Conservation (phyloP, 2,888 invertebrate genomes). For the Yponomeuta sedellus region DNA sequence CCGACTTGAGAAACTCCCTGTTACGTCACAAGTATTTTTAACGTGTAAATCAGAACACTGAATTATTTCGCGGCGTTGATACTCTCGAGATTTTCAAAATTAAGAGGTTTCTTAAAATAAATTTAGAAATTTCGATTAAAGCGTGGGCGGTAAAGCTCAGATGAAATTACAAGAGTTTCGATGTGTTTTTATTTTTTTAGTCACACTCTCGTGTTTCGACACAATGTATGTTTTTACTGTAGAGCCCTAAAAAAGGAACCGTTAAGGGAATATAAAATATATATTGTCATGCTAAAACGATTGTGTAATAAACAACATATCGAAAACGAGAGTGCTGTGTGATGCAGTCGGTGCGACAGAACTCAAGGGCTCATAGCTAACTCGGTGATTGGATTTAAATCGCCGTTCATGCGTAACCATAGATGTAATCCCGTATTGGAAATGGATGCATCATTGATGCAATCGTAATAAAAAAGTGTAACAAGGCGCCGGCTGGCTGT, state of each 20-base stretch:
- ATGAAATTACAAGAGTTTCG: constrained; percentile 9
- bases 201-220: background rate
- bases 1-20: constrained; percentile 42
- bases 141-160: constrained; percentile 1
- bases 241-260: background rate
- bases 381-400: constrained; percentile 14
- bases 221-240: background rate
- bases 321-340: constrained; percentile 7
- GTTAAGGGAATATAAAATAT: background rate
- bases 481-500: background rate
- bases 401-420: constrained; percentile 17
- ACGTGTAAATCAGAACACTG: background rate
- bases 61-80: background rate
- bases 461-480: constrained; percentile 11
- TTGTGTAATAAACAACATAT: constrained; percentile 3
- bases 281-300: constrained; percentile 7
- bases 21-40: constrained; percentile 38
- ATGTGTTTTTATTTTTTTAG: background rate
- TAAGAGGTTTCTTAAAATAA: background rate
- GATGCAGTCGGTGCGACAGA: background rate
- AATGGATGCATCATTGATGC: constrained; percentile 12
- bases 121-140: background rate
- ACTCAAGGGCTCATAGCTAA: background rate
- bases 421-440: constrained; percentile 16
- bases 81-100: background rate